Conservation (phyloP, 2,888 invertebrate species). For the Pycnomerus fuliginosus region DNA sequence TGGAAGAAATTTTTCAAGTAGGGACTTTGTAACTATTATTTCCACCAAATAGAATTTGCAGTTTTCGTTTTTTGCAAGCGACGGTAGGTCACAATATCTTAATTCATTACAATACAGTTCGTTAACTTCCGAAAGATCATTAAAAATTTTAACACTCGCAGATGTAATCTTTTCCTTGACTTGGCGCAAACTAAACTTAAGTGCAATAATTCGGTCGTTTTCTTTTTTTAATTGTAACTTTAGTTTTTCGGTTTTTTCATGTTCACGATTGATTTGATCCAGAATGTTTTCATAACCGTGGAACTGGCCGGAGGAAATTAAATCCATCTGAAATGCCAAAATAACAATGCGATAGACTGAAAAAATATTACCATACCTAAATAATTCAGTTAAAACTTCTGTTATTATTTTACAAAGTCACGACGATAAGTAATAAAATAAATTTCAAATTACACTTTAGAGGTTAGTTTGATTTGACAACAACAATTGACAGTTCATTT, state of each 20-base stretch:
- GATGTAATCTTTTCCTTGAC: slow-evolving; percentile 35
- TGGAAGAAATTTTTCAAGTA: slow-evolving; percentile 36
- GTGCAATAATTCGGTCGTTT: slow-evolving; percentile 36
- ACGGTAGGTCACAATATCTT: slow-evolving; percentile 23
- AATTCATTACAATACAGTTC: slow-evolving; percentile 37
- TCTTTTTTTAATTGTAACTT: slow-evolving; percentile 33
- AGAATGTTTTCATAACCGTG: slow-evolving; percentile 40
- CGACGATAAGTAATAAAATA: no score
- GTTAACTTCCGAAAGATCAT: slow-evolving; percentile 36
- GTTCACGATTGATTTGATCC: slow-evolving; percentile 41
- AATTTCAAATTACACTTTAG: no score
- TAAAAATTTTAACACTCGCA: slow-evolving; percentile 42
- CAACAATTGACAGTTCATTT: no score
- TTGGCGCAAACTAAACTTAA: slow-evolving; percentile 31
- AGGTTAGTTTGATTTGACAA: no score
- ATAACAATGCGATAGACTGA: no score
- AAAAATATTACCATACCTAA: no score
- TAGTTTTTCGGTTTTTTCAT: slow-evolving; percentile 34
- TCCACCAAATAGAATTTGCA: slow-evolving; percentile 44
- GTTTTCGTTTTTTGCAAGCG: slow-evolving; percentile 22
- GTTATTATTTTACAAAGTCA: no score
- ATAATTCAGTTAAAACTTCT: no score
- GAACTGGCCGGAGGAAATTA: slow-evolving; percentile 30
- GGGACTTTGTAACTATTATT: slow-evolving; percentile 38
- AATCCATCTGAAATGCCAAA: slow-evolving; percentile 36